Evolutionary conservation across 2,888 invertebrate genomes (phyloP), one percentile per base, ranked within the genome.

Genomic region (Physocephala rufipes): DNA sequence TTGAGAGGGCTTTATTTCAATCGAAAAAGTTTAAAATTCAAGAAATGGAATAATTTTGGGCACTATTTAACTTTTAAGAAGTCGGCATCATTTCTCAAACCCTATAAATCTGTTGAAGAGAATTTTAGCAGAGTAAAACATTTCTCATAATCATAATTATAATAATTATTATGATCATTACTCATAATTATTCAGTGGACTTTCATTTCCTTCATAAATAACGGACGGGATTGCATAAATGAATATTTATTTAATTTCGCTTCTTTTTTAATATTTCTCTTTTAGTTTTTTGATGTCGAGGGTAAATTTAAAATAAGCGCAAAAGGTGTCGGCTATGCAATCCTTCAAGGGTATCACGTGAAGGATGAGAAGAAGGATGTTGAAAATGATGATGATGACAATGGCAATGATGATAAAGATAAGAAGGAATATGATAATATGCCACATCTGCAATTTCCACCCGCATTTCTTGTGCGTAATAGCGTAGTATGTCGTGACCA

Each of bases 281-380:
- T 80, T n/a, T 78, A 92, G 91, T 93, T 95, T 83, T 94, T 94
- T 0, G 90, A 92, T 79, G 95, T 95, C 64, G 96, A 94, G 93
- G 96, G 96, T 79, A 95, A 94, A 1, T 93, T 96, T 55, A 93
- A 94, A 86, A 94, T 96, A 66, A 91, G 93, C 77, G 95, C 94
- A 0, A 92, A 91, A 82, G 97, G 96, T 74, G 93, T 94, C 1
- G 96, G 96, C 15, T 93, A 93, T 86, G 95, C 96, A 2, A 91
- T 96, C 79, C 88, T 96, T 78, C 96, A 96, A 88, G 91, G 96
- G 91, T 91, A 93, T 16, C 93, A 94, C 64, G 92, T 93, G 82
- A 95, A 95, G 87, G 94, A 94, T 86, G 94, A 95, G 67, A 95
- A 95, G 86, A 90, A 49, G 49, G 4, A 26, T 58, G 58, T 26